Base-by-base conservation (phyloP, 1,140 invertebrate species). In the Ceratoteleas bidentatus region DNA sequence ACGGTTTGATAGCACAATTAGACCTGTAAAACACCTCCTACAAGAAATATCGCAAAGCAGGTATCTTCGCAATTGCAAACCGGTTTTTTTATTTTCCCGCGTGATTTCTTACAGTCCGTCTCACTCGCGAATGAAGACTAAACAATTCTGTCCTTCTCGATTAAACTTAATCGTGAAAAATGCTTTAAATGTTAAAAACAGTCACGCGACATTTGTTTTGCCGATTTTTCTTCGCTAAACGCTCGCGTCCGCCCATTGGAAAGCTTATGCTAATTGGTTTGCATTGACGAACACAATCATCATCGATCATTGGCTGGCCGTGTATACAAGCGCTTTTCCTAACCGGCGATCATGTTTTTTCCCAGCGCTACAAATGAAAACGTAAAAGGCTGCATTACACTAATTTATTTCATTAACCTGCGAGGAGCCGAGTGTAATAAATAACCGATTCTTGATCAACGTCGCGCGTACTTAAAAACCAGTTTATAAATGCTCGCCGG, bases 391-490 rank as follows among this genome's bases (percentile, higher is more conserved):
- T 53, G 24, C 56, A 64, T 56, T 73, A 62, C 58, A 64, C 40
- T 73, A 73, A 73, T 73, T 73, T 64, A 73, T 73, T 64, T 73
- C 60, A 74, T 64, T 74, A 74, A 64, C 58, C 43, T 56, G 50
- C 32, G 53, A 74, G 40, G 52, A 56, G 16, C 34, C 45, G 32
- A 57, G 70, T 43, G 40, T 57, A 64, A 74, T 64, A 64, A 74
- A 64, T 50, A 40, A 56, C 6, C 52, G 34, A 64, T 74, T 65
- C 72, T 74, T 74, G 54, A 66, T 65, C 61, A 74, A 58, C 60
- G 52, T 32, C 11, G 65, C 13, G 32, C n/a, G 50, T 24, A 52
- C 50, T 70, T 62, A 65, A 78, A 78, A 78, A 72, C 65, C 75
- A 65, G 66, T 78, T 78, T 78, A 52, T 78, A 45, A 58, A 69